Evolutionary conservation across 2,113 vertebrate genomes (phyloP).

Genomic region (Semnopithecus entellus): DNA sequence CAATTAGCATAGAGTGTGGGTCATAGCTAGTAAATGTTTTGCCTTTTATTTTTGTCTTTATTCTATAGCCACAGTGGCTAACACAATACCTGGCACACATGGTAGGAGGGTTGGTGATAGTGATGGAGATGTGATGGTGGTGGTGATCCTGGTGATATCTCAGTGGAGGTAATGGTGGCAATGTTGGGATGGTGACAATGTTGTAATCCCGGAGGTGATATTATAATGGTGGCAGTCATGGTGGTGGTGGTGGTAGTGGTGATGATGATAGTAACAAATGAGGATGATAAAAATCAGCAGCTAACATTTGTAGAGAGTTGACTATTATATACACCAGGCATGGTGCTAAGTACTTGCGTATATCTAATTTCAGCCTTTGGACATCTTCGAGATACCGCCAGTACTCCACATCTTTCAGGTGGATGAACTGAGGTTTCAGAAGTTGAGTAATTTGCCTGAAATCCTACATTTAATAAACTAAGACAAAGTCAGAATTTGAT

Average conservation of each 20-base stretch:
- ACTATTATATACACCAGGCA: neutral
- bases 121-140: too few species aligned
- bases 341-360: too few species aligned
- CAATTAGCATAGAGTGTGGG: neutral
- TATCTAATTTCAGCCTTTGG: neutral
- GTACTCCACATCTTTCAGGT: neutral
- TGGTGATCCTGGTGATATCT: neutral
- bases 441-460: neutral
- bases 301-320: neutral
- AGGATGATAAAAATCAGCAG: neutral
- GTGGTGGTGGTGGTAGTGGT: neutral
- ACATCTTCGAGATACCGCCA: neutral
- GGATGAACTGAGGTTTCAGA: neutral
- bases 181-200: too few species aligned
- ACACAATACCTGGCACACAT: too few species aligned
- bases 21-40: neutral
- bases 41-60: neutral
- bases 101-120: too few species aligned
- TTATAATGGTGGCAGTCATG: neutral
- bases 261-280: neutral
- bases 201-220: neutral
- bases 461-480: slow-evolving; percentile 1
- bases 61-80: neutral
- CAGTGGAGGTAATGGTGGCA: neutral
- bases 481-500: neutral